These are phyloP conservation scores for Pelodiscus sinensis DNA, from an alignment of 2,113 vertebrate genomes.

Conservation along the genomic window DNA sequence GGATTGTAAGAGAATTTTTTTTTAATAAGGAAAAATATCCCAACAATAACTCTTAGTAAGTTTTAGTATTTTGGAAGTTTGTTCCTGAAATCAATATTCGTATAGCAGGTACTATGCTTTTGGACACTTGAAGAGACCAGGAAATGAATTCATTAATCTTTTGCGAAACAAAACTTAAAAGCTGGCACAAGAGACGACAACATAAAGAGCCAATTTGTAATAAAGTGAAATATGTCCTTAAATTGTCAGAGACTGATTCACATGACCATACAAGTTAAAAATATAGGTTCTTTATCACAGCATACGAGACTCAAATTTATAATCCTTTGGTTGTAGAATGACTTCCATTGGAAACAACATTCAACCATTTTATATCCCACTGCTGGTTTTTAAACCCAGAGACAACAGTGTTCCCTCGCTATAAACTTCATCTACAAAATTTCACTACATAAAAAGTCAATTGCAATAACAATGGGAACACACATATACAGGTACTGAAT, in stretches of 20 bases:
- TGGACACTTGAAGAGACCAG: background rate
- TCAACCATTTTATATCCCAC: background rate
- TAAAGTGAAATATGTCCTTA: background rate
- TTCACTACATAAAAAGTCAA: background rate
- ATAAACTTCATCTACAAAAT: background rate
- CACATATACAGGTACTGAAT: background rate
- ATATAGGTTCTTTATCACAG: background rate
- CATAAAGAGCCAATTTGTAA: background rate
- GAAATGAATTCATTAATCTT: background rate
- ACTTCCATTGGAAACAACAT: constrained; percentile 37
- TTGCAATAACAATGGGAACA: background rate
- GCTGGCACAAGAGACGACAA: background rate
- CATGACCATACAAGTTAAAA: background rate
- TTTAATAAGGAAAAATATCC: background rate
- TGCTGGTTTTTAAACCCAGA: background rate
- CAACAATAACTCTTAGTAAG: background rate
- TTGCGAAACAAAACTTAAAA: background rate
- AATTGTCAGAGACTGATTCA: background rate
- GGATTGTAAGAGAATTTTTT: background rate
- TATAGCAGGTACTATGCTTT: background rate
- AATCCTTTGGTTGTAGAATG: constrained; percentile 31
- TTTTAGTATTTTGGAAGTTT: background rate
- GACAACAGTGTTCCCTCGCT: background rate
- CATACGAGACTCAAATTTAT: background rate
- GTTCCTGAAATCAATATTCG: background rate